These are phyloP conservation scores for Bambusicola thoracicus DNA, from an alignment of 2,113 vertebrate species.

Conservation along the genomic window DNA sequence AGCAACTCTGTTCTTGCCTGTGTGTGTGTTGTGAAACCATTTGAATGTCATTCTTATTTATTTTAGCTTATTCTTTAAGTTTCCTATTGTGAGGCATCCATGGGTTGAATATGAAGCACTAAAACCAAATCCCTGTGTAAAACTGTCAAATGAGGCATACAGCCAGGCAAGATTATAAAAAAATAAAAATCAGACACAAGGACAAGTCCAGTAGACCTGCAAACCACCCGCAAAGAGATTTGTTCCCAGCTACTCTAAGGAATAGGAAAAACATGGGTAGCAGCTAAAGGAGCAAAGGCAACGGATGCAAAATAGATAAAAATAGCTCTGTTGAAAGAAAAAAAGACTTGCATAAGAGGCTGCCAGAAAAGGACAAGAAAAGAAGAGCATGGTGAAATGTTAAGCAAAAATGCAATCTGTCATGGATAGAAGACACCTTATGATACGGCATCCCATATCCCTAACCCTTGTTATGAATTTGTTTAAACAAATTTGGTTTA, in stretches of 20 bases:
- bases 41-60: constrained; percentile 42
- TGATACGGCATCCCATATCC: neutral
- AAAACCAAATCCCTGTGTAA: neutral
- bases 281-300: neutral
- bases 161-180: neutral
- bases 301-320: neutral
- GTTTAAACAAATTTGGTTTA: neutral
- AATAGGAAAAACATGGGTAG: constrained; percentile 9
- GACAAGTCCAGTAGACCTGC: neutral
- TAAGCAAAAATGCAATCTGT: neutral
- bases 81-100: neutral
- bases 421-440: neutral
- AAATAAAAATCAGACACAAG: neutral
- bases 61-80: constrained; percentile 19
- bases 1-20: neutral
- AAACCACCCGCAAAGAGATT: constrained; percentile 40
- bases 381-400: neutral
- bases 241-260: neutral
- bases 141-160: constrained; percentile 30
- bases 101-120: neutral
- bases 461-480: neutral
- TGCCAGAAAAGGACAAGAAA: neutral
- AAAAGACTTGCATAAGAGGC: neutral
- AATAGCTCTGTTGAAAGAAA: constrained; percentile 32
- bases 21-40: neutral